These are phyloP conservation scores for Sarcophaga caerulescens DNA, from an alignment of 2,888 invertebrate genomes.

Conservation along the genomic window DNA sequence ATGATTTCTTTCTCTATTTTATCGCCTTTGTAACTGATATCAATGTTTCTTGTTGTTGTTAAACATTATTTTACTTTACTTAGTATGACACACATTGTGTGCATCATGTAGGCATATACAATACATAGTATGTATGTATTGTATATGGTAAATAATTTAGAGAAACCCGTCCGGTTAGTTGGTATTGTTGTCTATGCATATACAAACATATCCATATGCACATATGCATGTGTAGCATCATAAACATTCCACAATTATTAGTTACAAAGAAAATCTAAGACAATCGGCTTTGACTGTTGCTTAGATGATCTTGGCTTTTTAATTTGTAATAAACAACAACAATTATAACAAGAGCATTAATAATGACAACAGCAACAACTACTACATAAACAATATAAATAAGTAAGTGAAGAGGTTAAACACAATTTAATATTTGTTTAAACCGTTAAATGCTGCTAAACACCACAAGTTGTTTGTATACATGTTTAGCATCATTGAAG, in stretches of 20 bases:
- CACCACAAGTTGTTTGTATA: not conserved
- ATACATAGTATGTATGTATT: not conserved
- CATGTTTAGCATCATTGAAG: too few relatives aligned
- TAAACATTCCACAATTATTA: too few relatives aligned
- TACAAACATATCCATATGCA: too few relatives aligned
- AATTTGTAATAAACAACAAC: not conserved
- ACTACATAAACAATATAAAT: not conserved
- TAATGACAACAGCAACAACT: not conserved
- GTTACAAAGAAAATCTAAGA: too few relatives aligned
- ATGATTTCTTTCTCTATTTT: constrained; percentile 34
- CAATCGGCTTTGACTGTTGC: too few relatives aligned
- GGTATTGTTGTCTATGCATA: not conserved
- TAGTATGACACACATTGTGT: not conserved
- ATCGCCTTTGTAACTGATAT: not conserved
- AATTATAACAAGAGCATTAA: constrained; percentile 11
- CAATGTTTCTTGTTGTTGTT: not conserved
- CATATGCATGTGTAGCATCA: too few relatives aligned
- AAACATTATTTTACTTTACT: not conserved
- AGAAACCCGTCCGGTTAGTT: constrained; percentile 49
- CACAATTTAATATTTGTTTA: constrained; percentile 38
- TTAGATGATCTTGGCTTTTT: too few relatives aligned
- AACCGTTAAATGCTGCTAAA: constrained; percentile 23
- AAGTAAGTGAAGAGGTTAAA: constrained; percentile 35
- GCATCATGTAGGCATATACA: not conserved
- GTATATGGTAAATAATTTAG: constrained; percentile 32